Conservation (phyloP, 2,797 vertebrate genomes). For the Pyrocephalus nanus region DNA sequence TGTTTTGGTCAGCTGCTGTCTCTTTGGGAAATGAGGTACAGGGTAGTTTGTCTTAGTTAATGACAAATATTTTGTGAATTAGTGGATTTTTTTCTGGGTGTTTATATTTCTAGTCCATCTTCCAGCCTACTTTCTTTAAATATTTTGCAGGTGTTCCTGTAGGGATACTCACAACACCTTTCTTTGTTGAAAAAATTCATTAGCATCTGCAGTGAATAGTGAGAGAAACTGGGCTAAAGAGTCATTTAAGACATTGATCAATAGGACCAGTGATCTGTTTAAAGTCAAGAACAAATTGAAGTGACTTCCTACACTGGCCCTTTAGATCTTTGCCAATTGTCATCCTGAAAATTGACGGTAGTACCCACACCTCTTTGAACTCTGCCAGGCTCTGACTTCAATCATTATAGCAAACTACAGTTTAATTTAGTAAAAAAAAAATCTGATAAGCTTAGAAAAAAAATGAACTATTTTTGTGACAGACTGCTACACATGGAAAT, state of each 20-base stretch:
- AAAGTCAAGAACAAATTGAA: neutral
- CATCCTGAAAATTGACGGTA: neutral
- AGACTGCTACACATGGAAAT: neutral
- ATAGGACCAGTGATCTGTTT: neutral
- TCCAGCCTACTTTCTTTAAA: neutral
- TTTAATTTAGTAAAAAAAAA: neutral
- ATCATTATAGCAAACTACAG: neutral
- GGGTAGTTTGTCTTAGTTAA: neutral
- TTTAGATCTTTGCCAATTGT: slow-evolving; percentile 4
- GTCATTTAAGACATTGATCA: neutral
- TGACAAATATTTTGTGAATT: neutral
- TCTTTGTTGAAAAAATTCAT: neutral
- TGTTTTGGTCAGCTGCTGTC: neutral
- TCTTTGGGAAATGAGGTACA: neutral
- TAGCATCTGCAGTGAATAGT: neutral
- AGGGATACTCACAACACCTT: neutral
- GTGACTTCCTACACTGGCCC: neutral
- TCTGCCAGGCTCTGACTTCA: neutral
- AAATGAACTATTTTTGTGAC: neutral
- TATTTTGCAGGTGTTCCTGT: neutral
- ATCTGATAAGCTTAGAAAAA: neutral
- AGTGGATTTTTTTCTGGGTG: neutral
- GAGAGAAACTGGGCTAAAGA: neutral
- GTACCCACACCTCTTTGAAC: neutral
- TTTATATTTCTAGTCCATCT: neutral